A percentile compares a stretch with the other conserved stretches of the same genome.
Conservation (phyloP, 2,888 invertebrate genomes). For the Syrphus vitripennis region DNA sequence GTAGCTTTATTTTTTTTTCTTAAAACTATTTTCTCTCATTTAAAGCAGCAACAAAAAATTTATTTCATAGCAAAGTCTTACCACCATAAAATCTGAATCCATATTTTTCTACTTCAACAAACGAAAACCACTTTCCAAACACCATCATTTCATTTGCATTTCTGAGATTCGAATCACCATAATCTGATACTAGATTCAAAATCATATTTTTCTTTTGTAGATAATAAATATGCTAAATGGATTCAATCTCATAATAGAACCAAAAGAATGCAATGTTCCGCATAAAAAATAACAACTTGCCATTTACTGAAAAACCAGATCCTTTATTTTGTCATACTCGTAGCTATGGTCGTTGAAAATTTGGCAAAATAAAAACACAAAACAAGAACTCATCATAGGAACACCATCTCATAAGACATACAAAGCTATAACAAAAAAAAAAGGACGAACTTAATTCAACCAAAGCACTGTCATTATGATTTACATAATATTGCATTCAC, state of each 20-base stretch:
- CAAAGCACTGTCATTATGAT: conserved; percentile 61
- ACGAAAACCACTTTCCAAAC: neutral
- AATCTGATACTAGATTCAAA: conserved; percentile 9
- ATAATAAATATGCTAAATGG: conserved; percentile 68
- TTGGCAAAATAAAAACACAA: conserved; percentile 8
- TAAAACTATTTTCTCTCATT: neutral
- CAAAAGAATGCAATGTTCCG: conserved; percentile 57
- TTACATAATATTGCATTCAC: conserved; percentile 69
- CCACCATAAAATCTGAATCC: neutral
- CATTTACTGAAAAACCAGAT: conserved; percentile 55
- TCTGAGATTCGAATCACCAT: conserved; percentile 20
- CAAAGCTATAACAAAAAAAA: neutral
- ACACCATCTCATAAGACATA: too few species aligned
- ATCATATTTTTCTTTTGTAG: conserved; percentile 31
- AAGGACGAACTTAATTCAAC: conserved; percentile 40
- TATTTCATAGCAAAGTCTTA: neutral
- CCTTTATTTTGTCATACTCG: conserved; percentile 15
- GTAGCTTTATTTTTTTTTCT: neutral
- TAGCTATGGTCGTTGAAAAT: conserved; percentile 2
- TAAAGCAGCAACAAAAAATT: neutral
- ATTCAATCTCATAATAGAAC: conserved; percentile 63
- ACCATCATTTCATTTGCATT: conserved; percentile 37
- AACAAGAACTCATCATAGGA: conserved; percentile 1
- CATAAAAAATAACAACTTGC: conserved; percentile 64
- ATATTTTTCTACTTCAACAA: neutral